Evolutionary conservation across 2,888 invertebrate species (phyloP).

Genomic region (Eupithecia subfuscata): DNA sequence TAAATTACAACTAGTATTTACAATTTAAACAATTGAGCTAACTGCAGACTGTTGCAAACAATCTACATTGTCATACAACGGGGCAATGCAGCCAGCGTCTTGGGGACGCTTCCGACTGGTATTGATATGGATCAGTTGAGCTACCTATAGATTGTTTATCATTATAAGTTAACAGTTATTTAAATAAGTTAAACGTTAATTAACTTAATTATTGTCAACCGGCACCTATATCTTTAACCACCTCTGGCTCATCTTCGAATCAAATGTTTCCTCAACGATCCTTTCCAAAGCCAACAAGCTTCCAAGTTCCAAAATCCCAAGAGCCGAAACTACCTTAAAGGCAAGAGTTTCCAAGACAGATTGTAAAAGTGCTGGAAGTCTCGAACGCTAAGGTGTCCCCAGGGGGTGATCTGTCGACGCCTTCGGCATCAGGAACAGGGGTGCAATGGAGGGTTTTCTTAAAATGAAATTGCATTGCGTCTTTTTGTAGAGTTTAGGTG

Average conservation of each 20-base stretch:
- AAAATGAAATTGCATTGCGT: neutral
- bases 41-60: too few species aligned
- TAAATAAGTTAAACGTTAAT: too few species aligned
- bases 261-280: neutral
- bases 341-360: constrained; percentile 29
- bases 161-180: too few species aligned
- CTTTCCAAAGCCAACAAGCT: neutral
- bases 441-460: constrained; percentile 6
- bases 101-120: too few species aligned
- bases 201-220: too few species aligned
- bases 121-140: too few species aligned
- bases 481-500: neutral
- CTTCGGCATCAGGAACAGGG: constrained; percentile 28
- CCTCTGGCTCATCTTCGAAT: neutral
- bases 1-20: too few species aligned
- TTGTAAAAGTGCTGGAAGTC: constrained; percentile 42
- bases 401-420: constrained; percentile 66
- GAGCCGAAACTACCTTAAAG: neutral
- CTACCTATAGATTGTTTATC: too few species aligned
- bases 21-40: too few species aligned
- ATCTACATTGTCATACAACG: too few species aligned
- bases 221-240: neutral
- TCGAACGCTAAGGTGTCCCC: constrained; percentile 54
- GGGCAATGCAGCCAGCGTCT: too few species aligned
- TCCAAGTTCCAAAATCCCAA: neutral